Evolutionary conservation across 2,888 invertebrate genomes (phyloP), one percentile per base, ranked within the genome.

Genomic region (Hipparchia semele): DNA sequence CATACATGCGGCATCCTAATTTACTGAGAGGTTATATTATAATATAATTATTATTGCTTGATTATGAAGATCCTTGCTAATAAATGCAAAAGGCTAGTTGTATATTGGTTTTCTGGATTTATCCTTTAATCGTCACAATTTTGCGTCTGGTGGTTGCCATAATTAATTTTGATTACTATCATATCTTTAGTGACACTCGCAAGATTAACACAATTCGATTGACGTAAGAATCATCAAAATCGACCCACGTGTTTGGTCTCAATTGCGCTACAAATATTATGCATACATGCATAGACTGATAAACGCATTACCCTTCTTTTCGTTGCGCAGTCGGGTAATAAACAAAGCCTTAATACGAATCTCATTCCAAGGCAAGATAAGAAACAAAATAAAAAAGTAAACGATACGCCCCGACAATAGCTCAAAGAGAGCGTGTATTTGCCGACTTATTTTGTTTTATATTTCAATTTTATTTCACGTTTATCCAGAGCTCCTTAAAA

Each of bases 401-500:
- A 51, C 12, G 13, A 59, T 59, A 68, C 49, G 46, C 59, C 61
- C 54, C 59, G 61, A 69, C 61, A 69, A 69, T 53, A 54, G 61
- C 69, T 69, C 61, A 68, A 51, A 61, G 53, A 69, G 53, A 33
- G 2, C 49, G 45, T 62, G 6, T 60, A 54, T 69, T 69, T 69
- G 69, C 53, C 0, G 53, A 54, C 69, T 69, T 69, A 69, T 76
- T 79, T 74, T 73, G 72, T 73, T 76, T 72, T 74, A 77, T 78
- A 79, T 79, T 80, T 81, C 79, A 80, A 80, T 81, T 80, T 81
- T 79, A 81, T 81, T 78, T 79, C 76, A 80, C 74, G 78, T 77
- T 75, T 73, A 78, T 78, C 73, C 76, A 70, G 71, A 77, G 75
- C 67, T 67, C 53, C 79, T 77, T 76, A 75, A 76, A 79, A 81